A percentile compares a stretch with the other conserved stretches of the same genome.
These are phyloP conservation scores for Melieria picta DNA, from an alignment of 2,888 invertebrate species.

Conservation along the genomic window DNA sequence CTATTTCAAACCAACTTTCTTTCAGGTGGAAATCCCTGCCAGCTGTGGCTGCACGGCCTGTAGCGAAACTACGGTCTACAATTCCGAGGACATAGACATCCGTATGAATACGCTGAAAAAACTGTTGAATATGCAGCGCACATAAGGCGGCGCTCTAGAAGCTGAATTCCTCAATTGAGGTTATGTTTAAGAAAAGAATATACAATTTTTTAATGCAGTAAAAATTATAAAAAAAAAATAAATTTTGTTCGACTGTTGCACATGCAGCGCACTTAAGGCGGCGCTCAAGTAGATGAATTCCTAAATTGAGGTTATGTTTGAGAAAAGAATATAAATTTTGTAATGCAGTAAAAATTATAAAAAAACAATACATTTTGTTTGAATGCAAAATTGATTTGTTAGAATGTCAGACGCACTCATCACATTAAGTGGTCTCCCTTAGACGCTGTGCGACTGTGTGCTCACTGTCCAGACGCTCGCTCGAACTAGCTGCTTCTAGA, in stretches of 20 bases:
- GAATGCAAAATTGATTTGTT: neutral
- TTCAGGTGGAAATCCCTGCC: constrained; percentile 59
- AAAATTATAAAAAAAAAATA: neutral
- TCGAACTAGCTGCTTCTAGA: too few relatives aligned
- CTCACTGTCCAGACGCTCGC: too few relatives aligned
- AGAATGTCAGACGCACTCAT: too few relatives aligned
- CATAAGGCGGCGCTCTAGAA: neutral
- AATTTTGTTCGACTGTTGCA: neutral
- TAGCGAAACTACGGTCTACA: constrained; percentile 44
- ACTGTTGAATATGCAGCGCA: neutral
- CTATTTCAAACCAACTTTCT: neutral
- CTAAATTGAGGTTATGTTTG: neutral
- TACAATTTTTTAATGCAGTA: neutral
- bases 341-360: neutral
- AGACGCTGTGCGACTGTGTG: too few relatives aligned
- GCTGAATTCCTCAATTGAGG: neutral
- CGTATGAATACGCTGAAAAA: constrained; percentile 37
- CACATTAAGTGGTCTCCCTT: too few relatives aligned
- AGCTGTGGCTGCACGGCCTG: constrained; percentile 58
- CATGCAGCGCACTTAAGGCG: neutral
- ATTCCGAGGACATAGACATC: constrained; percentile 45
- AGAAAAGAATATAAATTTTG: neutral
- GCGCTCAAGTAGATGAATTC: neutral
- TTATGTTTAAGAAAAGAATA: neutral
- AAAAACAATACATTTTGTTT: neutral